A percentile compares a stretch with the other conserved stretches of the same genome.
Conservation (phyloP, 2,797 vertebrate genomes). For the Propithecus deckenii region DNA sequence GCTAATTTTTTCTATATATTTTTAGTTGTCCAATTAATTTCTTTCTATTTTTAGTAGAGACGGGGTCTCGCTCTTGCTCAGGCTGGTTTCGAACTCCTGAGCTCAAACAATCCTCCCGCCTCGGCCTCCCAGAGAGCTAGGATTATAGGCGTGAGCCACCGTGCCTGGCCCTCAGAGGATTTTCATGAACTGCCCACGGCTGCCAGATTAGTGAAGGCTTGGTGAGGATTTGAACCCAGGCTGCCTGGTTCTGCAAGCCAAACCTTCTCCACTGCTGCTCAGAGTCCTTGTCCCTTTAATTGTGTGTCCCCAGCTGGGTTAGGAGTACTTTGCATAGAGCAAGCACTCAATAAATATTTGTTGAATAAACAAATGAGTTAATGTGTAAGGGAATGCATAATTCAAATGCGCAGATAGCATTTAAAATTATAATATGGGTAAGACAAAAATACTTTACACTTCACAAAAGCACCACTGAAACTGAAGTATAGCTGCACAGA, state of each 20-base stretch:
- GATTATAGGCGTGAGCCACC: too few species aligned
- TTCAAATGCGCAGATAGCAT: neutral
- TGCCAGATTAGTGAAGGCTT: neutral
- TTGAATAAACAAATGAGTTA: neutral
- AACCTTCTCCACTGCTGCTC: neutral
- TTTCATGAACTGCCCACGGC: neutral
- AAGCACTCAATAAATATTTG: neutral
- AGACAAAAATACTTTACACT: neutral
- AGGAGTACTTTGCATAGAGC: neutral
- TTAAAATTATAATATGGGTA: neutral
- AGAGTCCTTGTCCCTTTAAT: neutral
- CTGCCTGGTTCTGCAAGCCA: neutral
- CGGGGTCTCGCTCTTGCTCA: too few species aligned
- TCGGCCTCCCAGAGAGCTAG: too few species aligned
- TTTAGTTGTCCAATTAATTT: too few species aligned
- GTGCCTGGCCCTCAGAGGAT: neutral
- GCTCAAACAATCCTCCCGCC: too few species aligned
- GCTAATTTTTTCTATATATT: too few species aligned
- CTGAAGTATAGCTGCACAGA: neutral
- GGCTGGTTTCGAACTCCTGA: too few species aligned
- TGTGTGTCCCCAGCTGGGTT: neutral
- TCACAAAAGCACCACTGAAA: neutral
- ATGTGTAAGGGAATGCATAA: neutral
- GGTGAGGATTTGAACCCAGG: neutral
- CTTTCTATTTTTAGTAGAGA: too few species aligned